Percentiles rank a stretch among this genome's conserved stretches.
Evolutionary conservation across 2,797 vertebrate species (phyloP).

Genomic region (Cryptoprocta ferox): DNA sequence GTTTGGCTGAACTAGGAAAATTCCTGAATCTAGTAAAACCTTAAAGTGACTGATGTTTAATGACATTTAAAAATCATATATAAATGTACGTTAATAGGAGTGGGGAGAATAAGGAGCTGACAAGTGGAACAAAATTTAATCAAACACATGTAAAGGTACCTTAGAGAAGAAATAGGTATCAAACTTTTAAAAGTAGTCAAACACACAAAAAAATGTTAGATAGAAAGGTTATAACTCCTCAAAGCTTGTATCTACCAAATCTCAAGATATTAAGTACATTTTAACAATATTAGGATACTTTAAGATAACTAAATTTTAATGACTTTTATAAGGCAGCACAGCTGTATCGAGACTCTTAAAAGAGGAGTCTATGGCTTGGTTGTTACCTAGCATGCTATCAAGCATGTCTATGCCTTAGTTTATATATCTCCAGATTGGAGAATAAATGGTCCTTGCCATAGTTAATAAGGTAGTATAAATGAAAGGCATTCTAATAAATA

Average conservation of each 20-base stretch:
- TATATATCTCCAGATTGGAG: not conserved
- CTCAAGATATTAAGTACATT: not conserved
- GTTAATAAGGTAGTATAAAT: not conserved
- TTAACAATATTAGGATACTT: not conserved
- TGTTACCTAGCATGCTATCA: not conserved
- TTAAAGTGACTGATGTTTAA: conserved; percentile 26
- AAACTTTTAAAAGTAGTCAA: not conserved
- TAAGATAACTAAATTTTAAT: not conserved
- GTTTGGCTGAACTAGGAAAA: conserved; percentile 35
- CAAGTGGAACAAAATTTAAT: conserved; percentile 23
- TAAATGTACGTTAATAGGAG: conserved; percentile 12
- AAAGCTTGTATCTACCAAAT: conserved; percentile 2
- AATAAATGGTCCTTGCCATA: not conserved
- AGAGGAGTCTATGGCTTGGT: not conserved
- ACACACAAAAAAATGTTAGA: conserved; percentile 10
- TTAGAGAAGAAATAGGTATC: not conserved
- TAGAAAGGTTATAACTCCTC: not conserved
- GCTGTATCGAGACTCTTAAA: not conserved
- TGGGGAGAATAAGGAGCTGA: not conserved
- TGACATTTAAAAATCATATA: not conserved
- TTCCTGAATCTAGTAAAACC: conserved; percentile 24
- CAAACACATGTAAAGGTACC: not conserved
- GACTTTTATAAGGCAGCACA: not conserved
- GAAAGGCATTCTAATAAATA: conserved; percentile 20
- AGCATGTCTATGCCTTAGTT: not conserved